Evolutionary conservation across 2,888 invertebrate genomes (phyloP).

Genomic region (Ornithoptera alexandrae): DNA sequence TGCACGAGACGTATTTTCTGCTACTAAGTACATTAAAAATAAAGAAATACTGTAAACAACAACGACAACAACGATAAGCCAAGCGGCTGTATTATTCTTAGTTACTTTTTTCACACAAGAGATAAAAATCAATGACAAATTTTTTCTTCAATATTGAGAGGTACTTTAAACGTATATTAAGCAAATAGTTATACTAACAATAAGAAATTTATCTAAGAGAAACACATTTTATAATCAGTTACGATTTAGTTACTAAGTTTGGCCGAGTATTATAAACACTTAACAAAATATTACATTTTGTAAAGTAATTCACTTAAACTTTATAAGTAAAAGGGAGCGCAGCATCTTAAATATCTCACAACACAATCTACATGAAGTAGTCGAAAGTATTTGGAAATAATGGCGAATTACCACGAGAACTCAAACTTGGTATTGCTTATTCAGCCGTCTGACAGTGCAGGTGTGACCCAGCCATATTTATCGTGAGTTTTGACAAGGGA

Average conservation of each 20-base stretch:
- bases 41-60: slow-evolving; percentile 5
- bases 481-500: slow-evolving; percentile 94
- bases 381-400: slow-evolving; percentile 15
- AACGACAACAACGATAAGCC: slow-evolving; percentile 1
- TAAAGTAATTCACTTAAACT: slow-evolving; percentile 6
- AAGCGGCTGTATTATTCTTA: background rate
- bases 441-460: slow-evolving; percentile 91
- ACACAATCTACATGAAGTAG: slow-evolving; percentile 20
- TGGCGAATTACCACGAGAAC: slow-evolving; percentile 2
- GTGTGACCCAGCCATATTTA: slow-evolving; percentile 95
- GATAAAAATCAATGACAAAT: background rate
- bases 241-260: slow-evolving; percentile 7
- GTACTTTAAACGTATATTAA: background rate
- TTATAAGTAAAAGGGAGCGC: slow-evolving; percentile 15
- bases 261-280: slow-evolving; percentile 1
- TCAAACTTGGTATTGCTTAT: slow-evolving; percentile 6
- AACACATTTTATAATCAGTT: slow-evolving; percentile 8
- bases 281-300: slow-evolving; percentile 9
- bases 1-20: slow-evolving; percentile 4
- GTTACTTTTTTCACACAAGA: background rate
- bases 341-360: slow-evolving; percentile 19
- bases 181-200: background rate
- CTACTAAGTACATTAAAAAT: slow-evolving; percentile 28
- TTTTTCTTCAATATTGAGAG: background rate
- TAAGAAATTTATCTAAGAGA: background rate